Evolutionary conservation across 2,888 invertebrate species (phyloP), one percentile per base, ranked within the genome.

Genomic region (Helobdella robusta): DNA sequence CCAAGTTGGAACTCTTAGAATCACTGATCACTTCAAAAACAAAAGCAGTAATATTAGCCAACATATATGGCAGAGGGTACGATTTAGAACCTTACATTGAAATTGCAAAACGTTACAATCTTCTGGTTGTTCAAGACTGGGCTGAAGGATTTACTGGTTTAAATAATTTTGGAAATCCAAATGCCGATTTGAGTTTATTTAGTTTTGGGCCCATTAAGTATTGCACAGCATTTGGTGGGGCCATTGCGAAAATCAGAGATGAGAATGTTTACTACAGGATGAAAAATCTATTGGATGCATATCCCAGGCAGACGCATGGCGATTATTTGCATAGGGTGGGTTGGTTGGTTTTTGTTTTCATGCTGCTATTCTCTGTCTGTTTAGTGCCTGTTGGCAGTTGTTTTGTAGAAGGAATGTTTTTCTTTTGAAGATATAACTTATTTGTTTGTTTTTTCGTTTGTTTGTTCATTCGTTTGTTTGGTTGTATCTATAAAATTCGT

Each of bases 191-290:
- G 0, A 65, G 73, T 4, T 67, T 80, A 11, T 80, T 79, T 69
- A 79, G 79, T 70, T 80, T 80, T 69, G 79, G 80, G 8, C 71
- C 76, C 23, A 79, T 80, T 34, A 80, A 80, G 68, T 75, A 73
- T 62, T 75, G 68, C 59, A 79, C 79, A 0, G 73, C 78, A 0
- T 77, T 79, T 66, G 79, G 79, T 28, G 80, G 80, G 20, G 76
- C 74, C 23, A 73, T 80, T 28, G 76, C 75, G 1, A 78, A 78
- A 71, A 70, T 80, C 0, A 72, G 70, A 58, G 74, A 76, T 66
- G 35, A 64, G 34, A 62, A 68, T 3, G 35, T 77, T 4, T 75
- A 72, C 54, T 30, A 68, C 15, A 68, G 72, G 54, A 79, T 80
- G 78, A 36, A 30, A 0, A 61, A 67, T 0, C 30, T 72, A n/a